Evolutionary conservation across 2,113 vertebrate genomes (phyloP), one percentile per base, ranked within the genome.

Genomic region (Xiphophorus maculatus): DNA sequence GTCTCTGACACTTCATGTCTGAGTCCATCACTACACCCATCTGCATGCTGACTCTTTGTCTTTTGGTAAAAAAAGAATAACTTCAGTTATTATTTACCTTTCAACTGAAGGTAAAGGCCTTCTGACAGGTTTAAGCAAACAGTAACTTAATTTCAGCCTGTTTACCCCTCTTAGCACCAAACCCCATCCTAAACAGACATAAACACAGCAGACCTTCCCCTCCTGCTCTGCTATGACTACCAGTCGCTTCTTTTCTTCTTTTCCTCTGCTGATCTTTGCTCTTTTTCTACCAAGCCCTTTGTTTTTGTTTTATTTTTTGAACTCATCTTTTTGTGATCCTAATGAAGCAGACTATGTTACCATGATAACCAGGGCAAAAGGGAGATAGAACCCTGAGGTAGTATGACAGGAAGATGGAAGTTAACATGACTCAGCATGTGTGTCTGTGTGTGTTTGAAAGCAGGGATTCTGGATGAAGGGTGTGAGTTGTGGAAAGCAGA

Each of bases 291-390:
- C 81, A 76, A 87, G 48, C 74, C 87, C 76, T 71, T 73, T 82
- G 63, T 78, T 62, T 48, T 72, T 40, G 8, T 14, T 27, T 37
- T 82, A 44, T 74, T 27, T 61, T 28, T 60, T 27, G 1, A 13
- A 58, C 6, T 25, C 51, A 25, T 66, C 65, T 42, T 42, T 15
- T 48, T 67, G n/a, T 66, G 4, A 63, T 3, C 30, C 66, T 77
- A 76, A 68, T 87, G 81, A 91, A 62, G 67, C 85, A 86, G 71
- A 84, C 75, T 71, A 72, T 29, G 78, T 94, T 81, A 86, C 86
- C 87, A 81, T 86, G 90, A 89, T 77, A 92, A 94, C 91, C 67
- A 58, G 76, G 30, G 88, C 89, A 90, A 89, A 88, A 84, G 88
- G 86, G 89, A 78, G 62, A 86, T 79, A 66, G 67, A 74, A 77